Base-by-base conservation (phyloP, 1,140 invertebrate genomes). In the Macrocentrus cingulum region DNA sequence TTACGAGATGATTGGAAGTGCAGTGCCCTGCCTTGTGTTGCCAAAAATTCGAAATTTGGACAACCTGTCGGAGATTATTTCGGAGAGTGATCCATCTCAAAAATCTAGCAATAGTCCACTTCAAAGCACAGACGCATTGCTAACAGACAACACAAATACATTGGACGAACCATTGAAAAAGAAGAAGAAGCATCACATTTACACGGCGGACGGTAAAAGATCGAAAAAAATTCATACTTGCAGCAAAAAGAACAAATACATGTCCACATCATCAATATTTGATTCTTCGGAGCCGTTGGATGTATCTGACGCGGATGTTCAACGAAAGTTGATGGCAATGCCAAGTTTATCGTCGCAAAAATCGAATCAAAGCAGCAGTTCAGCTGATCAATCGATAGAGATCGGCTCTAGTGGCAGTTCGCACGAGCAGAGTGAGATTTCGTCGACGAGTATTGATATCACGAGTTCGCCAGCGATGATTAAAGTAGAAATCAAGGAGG, bases 251-350 rank as follows among this genome's bases (percentile, higher is more conserved):
- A 46, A 56, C 0, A 66, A 72, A 49, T 55, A 64, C 4, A 11
- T 52, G 3, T 6, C 39, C 3, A 61, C 70, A 42, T 9, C 61
- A 1, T 59, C 66, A 13, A 34, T 67, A 0, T 72, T 72, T 37
- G 46, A 62, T 50, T 18, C 56, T 0, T 37, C 41, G 0, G 59
- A 66, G 45, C 67, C 72, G 1, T 36, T 77, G 4, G 75, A 79
- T 56, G 69, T 75, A 0, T 76, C 74, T 0, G 72, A 79, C 52
- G 62, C 66, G 1, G 63, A 69, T 37, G 72, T 74, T 0, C 71
- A 77, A 19, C 50, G 75, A 13, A 66, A 77, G 55, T 53, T 76
- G 0, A 70, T 76, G 62, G 63, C 66, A 1, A 73, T 70, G 70
- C 63, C 68, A 2, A 70, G 71, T 58, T 20, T 75, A 4, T 55